phyloP scores from a whole-genome alignment of 1,140 invertebrate genomes.

The Aricia agestis region DNA sequence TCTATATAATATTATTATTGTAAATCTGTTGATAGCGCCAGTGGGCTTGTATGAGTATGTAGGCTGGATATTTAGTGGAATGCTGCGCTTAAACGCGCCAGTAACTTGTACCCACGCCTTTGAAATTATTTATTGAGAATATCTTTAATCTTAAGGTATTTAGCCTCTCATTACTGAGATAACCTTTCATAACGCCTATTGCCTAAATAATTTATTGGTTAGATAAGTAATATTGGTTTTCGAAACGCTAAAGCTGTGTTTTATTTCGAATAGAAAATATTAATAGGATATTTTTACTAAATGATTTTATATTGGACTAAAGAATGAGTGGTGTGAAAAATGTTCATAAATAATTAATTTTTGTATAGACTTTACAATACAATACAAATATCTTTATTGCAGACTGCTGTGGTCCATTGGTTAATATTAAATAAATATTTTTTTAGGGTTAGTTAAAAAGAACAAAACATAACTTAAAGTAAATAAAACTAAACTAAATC shows the following conservation, averaged over 20 bases:
- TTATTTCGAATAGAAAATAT: too few relatives aligned
- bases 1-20: neutral
- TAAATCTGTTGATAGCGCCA: neutral
- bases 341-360: too few relatives aligned
- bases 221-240: neutral
- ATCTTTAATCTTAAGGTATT: neutral
- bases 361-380: too few relatives aligned
- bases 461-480: too few relatives aligned
- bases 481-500: too few relatives aligned
- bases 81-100: conserved; percentile 5
- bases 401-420: too few relatives aligned
- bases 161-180: neutral
- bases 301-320: too few relatives aligned
- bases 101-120: conserved; percentile 2
- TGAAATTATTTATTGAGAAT: neutral
- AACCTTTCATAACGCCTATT: neutral
- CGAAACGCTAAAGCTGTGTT: neutral
- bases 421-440: too few relatives aligned
- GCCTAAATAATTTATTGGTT: neutral
- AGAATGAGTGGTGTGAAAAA: too few relatives aligned
- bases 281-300: too few relatives aligned
- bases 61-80: neutral
- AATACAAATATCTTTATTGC: too few relatives aligned
- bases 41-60: neutral
- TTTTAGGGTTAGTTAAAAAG: too few relatives aligned